Evolutionary conservation across 2,113 vertebrate species (phyloP).

Genomic region (Indicator maculatus): DNA sequence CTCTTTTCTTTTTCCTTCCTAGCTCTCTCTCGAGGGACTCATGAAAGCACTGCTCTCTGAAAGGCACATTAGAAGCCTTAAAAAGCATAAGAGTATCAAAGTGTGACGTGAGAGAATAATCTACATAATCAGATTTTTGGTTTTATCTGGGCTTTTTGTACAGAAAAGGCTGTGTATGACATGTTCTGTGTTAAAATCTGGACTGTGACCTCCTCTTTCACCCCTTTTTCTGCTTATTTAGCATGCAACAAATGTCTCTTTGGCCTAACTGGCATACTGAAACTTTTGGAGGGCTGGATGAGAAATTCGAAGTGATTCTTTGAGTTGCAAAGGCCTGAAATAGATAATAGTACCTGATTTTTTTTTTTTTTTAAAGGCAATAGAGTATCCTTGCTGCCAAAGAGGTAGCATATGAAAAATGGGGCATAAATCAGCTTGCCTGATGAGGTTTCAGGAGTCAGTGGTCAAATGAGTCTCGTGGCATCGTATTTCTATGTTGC

Average conservation of each 20-base stretch:
- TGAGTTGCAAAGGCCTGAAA: neutral
- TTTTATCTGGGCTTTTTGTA: constrained; percentile 4
- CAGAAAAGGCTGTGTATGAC: neutral
- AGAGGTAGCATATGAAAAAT: neutral
- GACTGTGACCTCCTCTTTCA: neutral
- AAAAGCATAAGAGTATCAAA: neutral
- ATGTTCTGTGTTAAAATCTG: neutral
- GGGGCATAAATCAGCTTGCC: neutral
- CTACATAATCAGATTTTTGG: constrained; percentile 31
- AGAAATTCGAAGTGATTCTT: neutral
- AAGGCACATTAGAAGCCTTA: neutral
- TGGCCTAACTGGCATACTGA: neutral
- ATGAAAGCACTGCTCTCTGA: neutral
- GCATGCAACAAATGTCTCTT: neutral
- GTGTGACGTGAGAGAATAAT: constrained; percentile 4
- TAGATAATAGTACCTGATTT: neutral
- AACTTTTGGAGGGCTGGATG: neutral
- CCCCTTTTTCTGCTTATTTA: neutral
- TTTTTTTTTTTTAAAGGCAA: neutral
- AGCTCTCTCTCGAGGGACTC: neutral
- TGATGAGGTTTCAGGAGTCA: neutral
- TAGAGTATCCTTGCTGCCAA: neutral
- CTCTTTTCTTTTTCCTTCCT: neutral
- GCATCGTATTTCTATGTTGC: neutral
- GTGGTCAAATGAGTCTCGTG: neutral